These are phyloP conservation scores for Melieria crassipennis DNA, from an alignment of 2,888 invertebrate genomes.

Conservation along the genomic window DNA sequence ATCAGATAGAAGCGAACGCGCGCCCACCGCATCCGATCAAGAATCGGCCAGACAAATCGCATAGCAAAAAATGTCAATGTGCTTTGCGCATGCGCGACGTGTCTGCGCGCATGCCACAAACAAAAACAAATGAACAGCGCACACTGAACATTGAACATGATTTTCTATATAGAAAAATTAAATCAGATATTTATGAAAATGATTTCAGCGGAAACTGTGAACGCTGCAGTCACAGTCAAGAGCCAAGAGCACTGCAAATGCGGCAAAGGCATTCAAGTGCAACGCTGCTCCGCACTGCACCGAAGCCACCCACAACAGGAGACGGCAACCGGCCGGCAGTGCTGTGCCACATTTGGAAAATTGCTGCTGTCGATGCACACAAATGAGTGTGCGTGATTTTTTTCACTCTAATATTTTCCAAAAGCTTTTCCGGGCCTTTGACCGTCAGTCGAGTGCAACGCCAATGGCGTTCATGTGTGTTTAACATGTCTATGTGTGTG, in stretches of 20 bases:
- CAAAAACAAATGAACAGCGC: conserved; percentile 1
- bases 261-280: too few species aligned
- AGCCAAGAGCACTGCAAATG: neutral
- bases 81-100: conserved; percentile 27
- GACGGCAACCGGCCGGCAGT: neutral
- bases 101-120: neutral
- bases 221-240: neutral
- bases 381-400: neutral
- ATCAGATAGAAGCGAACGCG: conserved; percentile 27
- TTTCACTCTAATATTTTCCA: neutral
- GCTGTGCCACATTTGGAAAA: neutral
- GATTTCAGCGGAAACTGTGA: conserved; percentile 33
- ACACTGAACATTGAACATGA: conserved; percentile 28
- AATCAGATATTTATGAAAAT: conserved; percentile 33
- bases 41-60: neutral
- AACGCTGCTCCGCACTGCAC: too few species aligned
- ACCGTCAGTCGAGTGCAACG: neutral
- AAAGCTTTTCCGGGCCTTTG: conserved; percentile 1
- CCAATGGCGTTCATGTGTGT: neutral
- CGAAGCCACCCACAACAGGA: too few species aligned
- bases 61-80: conserved; percentile 21
- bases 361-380: neutral
- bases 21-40: conserved; percentile 29
- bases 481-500: neutral
- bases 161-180: conserved; percentile 20